These are phyloP conservation scores for Merops nubicus DNA, from an alignment of 2,113 vertebrate genomes.

Conservation along the genomic window DNA sequence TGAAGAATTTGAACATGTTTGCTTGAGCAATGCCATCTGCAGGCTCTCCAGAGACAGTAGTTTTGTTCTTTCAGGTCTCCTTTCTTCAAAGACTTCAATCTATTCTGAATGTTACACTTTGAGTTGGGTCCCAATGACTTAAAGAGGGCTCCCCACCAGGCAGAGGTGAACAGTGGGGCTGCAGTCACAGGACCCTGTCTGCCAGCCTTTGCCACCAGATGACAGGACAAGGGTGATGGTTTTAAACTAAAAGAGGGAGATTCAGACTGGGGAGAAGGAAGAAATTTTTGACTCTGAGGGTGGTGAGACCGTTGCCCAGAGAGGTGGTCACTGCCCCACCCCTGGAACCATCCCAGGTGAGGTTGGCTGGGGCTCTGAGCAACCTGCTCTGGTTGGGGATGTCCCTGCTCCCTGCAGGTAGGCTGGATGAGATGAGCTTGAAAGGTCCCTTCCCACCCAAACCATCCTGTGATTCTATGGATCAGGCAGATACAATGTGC, in stretches of 20 bases:
- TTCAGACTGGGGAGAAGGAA: background rate
- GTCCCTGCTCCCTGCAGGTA: too few relatives aligned
- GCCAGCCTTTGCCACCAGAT: background rate
- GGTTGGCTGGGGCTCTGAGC: too few relatives aligned
- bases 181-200: too few relatives aligned
- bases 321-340: too few relatives aligned
- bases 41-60: background rate
- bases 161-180: too few relatives aligned
- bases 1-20: background rate
- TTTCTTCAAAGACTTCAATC: background rate
- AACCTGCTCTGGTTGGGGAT: too few relatives aligned
- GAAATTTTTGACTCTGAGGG: too few relatives aligned
- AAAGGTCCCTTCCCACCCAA: background rate
- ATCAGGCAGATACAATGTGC: background rate
- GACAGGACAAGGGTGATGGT: background rate
- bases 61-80: background rate
- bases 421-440: too few relatives aligned
- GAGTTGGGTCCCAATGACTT: background rate
- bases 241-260: background rate
- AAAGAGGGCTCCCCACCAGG: background rate
- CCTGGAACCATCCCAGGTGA: too few relatives aligned
- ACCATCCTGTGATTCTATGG: background rate
- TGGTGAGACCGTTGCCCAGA: too few relatives aligned
- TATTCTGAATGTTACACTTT: background rate
- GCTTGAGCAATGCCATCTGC: constrained; percentile 25